These are phyloP conservation scores for Aromia moschata DNA, from an alignment of 2,888 invertebrate species.

Conservation along the genomic window DNA sequence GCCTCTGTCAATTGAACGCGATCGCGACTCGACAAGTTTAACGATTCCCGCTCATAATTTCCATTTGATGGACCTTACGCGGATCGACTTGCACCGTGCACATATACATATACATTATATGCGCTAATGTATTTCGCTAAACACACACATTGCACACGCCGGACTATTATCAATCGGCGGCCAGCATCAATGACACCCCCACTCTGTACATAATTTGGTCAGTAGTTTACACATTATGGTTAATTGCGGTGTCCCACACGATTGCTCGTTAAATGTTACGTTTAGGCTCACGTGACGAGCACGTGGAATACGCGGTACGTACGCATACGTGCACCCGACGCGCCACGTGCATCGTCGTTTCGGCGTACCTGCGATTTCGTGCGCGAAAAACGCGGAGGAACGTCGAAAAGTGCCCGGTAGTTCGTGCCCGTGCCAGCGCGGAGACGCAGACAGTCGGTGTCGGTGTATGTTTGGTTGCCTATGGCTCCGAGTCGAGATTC, in stretches of 20 bases:
- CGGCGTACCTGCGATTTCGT: conserved; percentile 24
- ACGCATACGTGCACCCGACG: conserved; percentile 23
- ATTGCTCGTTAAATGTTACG: conserved; percentile 63
- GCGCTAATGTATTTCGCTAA: conserved; percentile 59
- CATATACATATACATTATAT: conserved; percentile 41
- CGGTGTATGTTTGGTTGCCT: conserved; percentile 45
- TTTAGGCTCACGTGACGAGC: conserved; percentile 60
- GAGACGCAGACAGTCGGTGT: conserved; percentile 13
- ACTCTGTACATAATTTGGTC: conserved; percentile 63
- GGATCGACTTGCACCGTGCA: conserved; percentile 31
- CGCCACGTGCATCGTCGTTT: conserved; percentile 34
- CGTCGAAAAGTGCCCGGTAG: background rate
- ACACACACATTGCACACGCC: conserved; percentile 54
- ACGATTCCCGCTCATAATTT: conserved; percentile 16
- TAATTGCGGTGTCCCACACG: conserved; percentile 63
- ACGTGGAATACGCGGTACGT: conserved; percentile 51
- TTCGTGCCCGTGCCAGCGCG: conserved; percentile 3
- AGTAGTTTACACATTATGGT: conserved; percentile 65
- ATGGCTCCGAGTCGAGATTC: conserved; percentile 16
- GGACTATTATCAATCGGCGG: conserved; percentile 61
- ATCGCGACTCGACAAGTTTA: conserved; percentile 10
- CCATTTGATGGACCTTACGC: conserved; percentile 28
- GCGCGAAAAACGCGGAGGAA: conserved; percentile 8
- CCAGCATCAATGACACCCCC: conserved; percentile 60
- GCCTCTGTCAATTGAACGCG: background rate